Evolutionary conservation across 2,888 invertebrate species (phyloP).

Genomic region (Agrochola litura): DNA sequence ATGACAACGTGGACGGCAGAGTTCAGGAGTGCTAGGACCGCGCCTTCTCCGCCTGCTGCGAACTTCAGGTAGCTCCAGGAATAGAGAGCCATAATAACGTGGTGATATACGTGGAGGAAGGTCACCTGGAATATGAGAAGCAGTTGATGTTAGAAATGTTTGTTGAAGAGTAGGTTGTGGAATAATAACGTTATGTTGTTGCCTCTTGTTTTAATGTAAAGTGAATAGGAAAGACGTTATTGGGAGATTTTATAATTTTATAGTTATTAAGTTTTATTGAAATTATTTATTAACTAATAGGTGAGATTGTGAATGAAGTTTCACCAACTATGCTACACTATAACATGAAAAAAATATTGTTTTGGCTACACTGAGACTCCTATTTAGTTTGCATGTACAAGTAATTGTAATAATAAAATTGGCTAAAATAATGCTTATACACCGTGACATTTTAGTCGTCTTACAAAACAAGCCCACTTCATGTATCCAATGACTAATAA

Average conservation of each 20-base stretch:
- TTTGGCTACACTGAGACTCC: background rate
- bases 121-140: conserved; percentile 93
- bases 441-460: too few species aligned
- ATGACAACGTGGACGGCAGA: conserved; percentile 95
- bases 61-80: conserved; percentile 95
- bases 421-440: background rate
- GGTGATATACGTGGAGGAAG: conserved; percentile 97
- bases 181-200: background rate
- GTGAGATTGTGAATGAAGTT: background rate
- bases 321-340: background rate
- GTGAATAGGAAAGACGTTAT: background rate
- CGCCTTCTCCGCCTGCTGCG: conserved; percentile 94
- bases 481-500: too few species aligned
- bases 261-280: background rate
- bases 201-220: background rate
- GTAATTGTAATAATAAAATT: background rate
- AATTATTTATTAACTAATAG: background rate
- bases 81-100: conserved; percentile 94
- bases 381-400: background rate
- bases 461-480: too few species aligned
- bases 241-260: background rate
- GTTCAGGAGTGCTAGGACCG: conserved; percentile 93
- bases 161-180: background rate
- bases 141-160: background rate
- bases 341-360: background rate